A percentile compares a stretch with the other conserved stretches of the same genome.
Evolutionary conservation across 2,113 vertebrate genomes (phyloP).

Genomic region (Phyllostomus hastatus): DNA sequence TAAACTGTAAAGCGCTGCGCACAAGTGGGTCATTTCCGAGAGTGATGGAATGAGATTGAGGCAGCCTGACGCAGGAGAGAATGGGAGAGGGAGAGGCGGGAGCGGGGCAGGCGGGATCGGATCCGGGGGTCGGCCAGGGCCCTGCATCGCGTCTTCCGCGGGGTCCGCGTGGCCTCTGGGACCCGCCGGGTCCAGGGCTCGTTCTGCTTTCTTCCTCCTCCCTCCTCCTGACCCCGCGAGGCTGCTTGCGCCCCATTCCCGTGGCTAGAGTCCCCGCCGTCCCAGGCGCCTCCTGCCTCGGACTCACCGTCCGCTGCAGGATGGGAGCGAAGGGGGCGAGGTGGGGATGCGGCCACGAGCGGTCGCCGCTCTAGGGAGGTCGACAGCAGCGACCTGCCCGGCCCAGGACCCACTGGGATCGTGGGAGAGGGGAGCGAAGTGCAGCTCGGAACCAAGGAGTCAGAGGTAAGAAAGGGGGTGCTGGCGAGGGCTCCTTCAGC

Average conservation of each 20-base stretch:
- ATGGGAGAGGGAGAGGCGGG: background rate
- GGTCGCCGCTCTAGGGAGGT: background rate
- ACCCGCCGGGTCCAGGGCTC: background rate
- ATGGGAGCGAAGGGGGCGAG: fast-evolving
- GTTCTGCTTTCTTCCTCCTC: background rate
- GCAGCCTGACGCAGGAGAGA: constrained; percentile 14
- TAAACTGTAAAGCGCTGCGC: background rate
- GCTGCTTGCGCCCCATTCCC: fast-evolving
- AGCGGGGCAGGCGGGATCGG: background rate
- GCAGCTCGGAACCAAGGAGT: background rate
- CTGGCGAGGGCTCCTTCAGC: background rate
- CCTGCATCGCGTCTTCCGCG: fast-evolving
- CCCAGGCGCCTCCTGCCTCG: fast-evolving
- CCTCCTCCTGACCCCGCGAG: background rate
- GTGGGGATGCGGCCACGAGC: background rate
- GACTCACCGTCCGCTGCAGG: background rate
- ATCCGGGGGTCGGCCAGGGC: background rate
- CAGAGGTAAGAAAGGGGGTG: background rate
- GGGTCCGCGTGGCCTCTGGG: background rate
- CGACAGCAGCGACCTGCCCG: background rate
- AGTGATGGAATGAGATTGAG: background rate
- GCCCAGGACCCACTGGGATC: background rate
- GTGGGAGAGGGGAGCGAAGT: fast-evolving
- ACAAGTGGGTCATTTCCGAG: background rate
- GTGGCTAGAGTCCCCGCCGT: background rate